Evolutionary conservation across 2,797 vertebrate species (phyloP).

Genomic region (Pagetopsis macropterus): DNA sequence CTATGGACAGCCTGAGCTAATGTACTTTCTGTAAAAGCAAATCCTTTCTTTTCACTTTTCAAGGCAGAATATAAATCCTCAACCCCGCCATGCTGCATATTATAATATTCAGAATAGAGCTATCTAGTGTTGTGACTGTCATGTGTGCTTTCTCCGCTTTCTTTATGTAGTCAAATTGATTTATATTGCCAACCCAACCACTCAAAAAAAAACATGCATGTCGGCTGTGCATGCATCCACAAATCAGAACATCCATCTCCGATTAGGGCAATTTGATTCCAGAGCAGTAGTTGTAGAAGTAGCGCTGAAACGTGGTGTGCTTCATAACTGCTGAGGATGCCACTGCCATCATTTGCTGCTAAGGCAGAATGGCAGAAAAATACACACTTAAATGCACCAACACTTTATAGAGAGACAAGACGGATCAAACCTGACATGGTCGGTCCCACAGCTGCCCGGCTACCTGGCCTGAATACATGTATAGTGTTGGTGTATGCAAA

Average conservation of each 20-base stretch:
- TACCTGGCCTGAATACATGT: conserved; percentile 49
- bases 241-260: conserved; percentile 66
- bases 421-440: conserved; percentile 66
- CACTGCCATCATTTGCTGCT: conserved; percentile 21
- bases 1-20: not conserved
- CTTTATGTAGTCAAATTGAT: conserved; percentile 48
- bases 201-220: not conserved
- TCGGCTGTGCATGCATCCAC: not conserved
- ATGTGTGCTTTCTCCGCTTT: conserved; percentile 36
- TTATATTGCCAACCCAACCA: conserved; percentile 9
- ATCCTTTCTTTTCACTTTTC: not conserved
- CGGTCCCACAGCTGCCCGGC: conserved; percentile 59
- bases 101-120: conserved; percentile 12
- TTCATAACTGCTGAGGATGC: conserved; percentile 24
- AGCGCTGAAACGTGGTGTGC: conserved; percentile 33
- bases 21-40: not conserved
- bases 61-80: too few species aligned
- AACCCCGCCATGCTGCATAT: not conserved
- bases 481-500: conserved; percentile 6
- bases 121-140: conserved; percentile 10
- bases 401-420: conserved; percentile 54
- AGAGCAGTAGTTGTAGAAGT: conserved; percentile 48
- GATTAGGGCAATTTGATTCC: conserved; percentile 58
- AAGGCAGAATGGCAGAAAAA: conserved; percentile 45
- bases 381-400: not conserved